Conservation (phyloP, 2,797 vertebrate genomes). For the Eidolon dupreanum region DNA sequence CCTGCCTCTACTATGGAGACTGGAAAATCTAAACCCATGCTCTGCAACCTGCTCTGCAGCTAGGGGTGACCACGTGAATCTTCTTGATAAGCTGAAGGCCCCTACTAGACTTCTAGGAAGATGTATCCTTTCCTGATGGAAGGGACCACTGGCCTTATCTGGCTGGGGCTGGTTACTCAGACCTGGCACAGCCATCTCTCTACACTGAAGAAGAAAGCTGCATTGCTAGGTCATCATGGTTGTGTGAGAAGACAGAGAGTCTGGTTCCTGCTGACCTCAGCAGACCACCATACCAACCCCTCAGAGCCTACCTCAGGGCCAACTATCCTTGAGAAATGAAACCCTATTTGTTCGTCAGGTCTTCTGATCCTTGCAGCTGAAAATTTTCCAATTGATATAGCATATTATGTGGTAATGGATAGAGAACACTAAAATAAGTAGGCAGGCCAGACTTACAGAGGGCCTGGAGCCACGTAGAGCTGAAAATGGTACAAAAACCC, state of each 20-base stretch:
- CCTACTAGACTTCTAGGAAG: background rate
- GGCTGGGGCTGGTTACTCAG: background rate
- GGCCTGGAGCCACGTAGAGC: background rate
- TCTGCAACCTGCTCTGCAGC: background rate
- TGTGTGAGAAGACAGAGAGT: background rate
- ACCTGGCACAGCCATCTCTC: background rate
- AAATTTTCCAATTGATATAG: background rate
- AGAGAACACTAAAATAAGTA: background rate
- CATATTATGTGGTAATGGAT: too few species aligned
- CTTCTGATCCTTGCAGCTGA: background rate
- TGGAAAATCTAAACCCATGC: background rate
- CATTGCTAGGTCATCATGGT: background rate
- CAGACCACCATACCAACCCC: background rate
- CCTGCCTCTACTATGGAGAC: background rate
- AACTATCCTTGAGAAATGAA: background rate
- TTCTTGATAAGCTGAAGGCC: background rate
- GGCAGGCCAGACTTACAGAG: background rate
- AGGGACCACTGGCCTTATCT: background rate
- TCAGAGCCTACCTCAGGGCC: background rate
- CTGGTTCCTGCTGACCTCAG: background rate
- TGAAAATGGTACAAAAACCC: background rate
- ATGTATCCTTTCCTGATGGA: background rate
- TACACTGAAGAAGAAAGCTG: background rate
- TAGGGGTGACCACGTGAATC: background rate
- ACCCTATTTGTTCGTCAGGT: background rate